Percentiles rank a stretch among this genome's conserved stretches.
Evolutionary conservation across 2,888 invertebrate genomes (phyloP).

Genomic region (Caenorhabditis panamensis): DNA sequence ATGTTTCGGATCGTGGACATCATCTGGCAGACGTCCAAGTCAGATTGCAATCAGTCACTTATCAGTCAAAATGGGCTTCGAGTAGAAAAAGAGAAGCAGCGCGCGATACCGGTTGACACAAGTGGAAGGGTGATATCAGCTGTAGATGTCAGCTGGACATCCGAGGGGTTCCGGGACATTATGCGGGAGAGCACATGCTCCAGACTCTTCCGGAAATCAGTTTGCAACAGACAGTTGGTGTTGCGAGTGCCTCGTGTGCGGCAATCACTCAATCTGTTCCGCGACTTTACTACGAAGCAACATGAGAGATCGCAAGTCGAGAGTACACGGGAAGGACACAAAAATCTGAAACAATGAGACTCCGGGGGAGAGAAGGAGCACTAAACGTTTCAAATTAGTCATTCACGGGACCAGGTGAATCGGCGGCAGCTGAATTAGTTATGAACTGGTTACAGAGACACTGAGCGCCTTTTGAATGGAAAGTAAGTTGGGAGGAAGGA

Average conservation of each 20-base stretch:
- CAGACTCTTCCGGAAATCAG: background rate
- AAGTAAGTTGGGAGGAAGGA: background rate
- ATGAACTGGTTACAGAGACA: conserved; percentile 54
- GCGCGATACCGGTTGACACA: conserved; percentile 43
- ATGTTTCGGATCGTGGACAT: conserved; percentile 2
- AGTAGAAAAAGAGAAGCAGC: conserved; percentile 31
- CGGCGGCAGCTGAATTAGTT: conserved; percentile 47
- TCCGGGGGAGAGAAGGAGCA: conserved; percentile 36
- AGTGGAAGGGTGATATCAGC: conserved; percentile 36
- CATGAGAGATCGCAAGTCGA: background rate
- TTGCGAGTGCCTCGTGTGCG: background rate
- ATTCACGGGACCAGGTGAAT: conserved; percentile 31
- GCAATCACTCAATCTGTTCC: conserved; percentile 18
- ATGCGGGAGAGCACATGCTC: conserved; percentile 38
- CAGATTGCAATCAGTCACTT: conserved; percentile 37
- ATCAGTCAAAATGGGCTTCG: conserved; percentile 27
- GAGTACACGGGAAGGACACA: background rate
- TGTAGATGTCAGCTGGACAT: conserved; percentile 26
- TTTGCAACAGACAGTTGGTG: conserved; percentile 21
- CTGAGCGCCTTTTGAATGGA: background rate
- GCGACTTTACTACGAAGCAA: conserved; percentile 41
- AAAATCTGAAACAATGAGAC: conserved; percentile 23
- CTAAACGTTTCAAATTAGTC: conserved; percentile 56
- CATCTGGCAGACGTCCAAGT: conserved; percentile 35
- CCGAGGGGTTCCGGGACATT: conserved; percentile 1